Evolutionary conservation across 2,888 invertebrate genomes (phyloP).

Genomic region (Smittia aterrima): DNA sequence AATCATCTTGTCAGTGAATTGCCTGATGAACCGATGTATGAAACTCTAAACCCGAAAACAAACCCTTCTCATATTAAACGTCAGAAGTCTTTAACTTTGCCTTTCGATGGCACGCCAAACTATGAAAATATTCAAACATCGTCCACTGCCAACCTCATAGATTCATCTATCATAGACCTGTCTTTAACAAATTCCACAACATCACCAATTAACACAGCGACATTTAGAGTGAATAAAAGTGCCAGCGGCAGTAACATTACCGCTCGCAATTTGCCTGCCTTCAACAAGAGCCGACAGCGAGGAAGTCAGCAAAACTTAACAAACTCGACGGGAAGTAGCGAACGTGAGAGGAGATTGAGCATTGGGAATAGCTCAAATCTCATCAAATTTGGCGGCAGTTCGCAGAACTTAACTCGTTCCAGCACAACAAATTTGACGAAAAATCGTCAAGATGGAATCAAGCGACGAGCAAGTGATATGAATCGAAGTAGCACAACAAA

Average conservation of each 20-base stretch:
- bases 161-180: neutral
- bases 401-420: conserved; percentile 51
- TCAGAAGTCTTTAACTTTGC: conserved; percentile 8
- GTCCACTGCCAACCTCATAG: conserved; percentile 42
- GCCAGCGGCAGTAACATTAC: conserved; percentile 45
- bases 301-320: conserved; percentile 24
- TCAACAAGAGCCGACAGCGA: neutral
- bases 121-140: conserved; percentile 45
- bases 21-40: conserved; percentile 52
- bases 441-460: conserved; percentile 52
- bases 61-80: conserved; percentile 29
- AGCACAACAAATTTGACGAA: conserved; percentile 52
- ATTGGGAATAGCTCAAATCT: conserved; percentile 43
- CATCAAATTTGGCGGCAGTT: conserved; percentile 51
- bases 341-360: conserved; percentile 25
- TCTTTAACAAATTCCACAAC: conserved; percentile 42
- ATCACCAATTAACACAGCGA: conserved; percentile 44
- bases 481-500: conserved; percentile 43
- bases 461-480: conserved; percentile 44
- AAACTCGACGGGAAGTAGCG: neutral
- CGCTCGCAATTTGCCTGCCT: conserved; percentile 21
- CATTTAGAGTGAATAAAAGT: conserved; percentile 48
- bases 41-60: conserved; percentile 50
- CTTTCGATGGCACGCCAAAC: conserved; percentile 43
- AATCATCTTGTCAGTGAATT: conserved; percentile 50